Evolutionary conservation across 1,140 invertebrate genomes (phyloP).

Genomic region (Copidosoma floridanum): DNA sequence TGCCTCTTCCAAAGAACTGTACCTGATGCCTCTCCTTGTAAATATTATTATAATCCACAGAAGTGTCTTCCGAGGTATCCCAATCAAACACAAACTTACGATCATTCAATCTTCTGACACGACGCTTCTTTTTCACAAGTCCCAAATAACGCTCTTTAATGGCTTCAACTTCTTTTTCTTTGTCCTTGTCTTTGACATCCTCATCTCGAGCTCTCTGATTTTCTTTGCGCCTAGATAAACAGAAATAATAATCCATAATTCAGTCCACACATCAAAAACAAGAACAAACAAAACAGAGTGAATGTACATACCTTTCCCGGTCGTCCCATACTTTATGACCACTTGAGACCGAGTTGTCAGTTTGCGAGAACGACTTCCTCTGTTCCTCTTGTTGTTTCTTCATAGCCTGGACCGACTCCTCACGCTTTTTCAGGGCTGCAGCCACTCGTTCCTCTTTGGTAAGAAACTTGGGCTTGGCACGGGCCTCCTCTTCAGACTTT

Average conservation of each 20-base stretch:
- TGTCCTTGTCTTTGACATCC: slow-evolving; percentile 76
- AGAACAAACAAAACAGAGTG: not conserved
- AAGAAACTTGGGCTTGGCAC: slow-evolving; percentile 93
- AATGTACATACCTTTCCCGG: slow-evolving; percentile 42
- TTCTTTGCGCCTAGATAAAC: slow-evolving; percentile 41
- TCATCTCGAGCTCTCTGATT: slow-evolving; percentile 54
- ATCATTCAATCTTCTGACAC: slow-evolving; percentile 91
- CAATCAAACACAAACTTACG: slow-evolving; percentile 99
- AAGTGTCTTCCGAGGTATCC: slow-evolving; percentile 98
- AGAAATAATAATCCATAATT: not conserved
- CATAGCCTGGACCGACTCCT: slow-evolving; percentile 78
- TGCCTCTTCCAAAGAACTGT: slow-evolving; percentile 97
- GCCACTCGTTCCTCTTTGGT: slow-evolving; percentile 92
- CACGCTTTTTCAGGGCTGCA: slow-evolving; percentile 83
- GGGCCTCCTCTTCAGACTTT: slow-evolving; percentile 91
- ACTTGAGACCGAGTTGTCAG: slow-evolving; percentile 32
- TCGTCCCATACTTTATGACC: slow-evolving; percentile 50
- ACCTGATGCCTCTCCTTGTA: slow-evolving; percentile 96
- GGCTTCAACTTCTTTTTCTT: slow-evolving; percentile 87
- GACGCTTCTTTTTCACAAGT: slow-evolving; percentile 88
- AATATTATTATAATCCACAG: slow-evolving; percentile 94
- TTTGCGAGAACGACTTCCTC: slow-evolving; percentile 57
- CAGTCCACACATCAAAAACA: not conserved
- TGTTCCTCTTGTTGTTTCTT: slow-evolving; percentile 70
- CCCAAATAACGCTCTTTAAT: slow-evolving; percentile 96